phyloP scores from a whole-genome alignment of 2,797 vertebrate genomes.

The Oophaga sylvatica region DNA sequence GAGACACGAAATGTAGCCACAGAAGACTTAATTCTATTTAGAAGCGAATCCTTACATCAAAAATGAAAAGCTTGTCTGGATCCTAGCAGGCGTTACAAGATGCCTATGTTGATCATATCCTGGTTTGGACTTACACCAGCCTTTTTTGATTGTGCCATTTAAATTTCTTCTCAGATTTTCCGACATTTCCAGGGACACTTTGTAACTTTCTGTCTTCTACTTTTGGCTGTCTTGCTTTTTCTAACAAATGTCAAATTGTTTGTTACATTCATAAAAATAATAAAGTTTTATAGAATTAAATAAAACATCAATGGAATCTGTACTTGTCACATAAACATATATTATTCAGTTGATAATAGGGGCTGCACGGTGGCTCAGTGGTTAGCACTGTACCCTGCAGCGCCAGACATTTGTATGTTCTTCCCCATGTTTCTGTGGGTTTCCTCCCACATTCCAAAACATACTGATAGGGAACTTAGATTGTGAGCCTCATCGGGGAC shows the following conservation, averaged over 20 bases:
- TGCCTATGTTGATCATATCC: too few relatives aligned
- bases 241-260: background rate
- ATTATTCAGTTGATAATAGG: background rate
- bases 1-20: background rate
- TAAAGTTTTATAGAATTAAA: background rate
- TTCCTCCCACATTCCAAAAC: too few relatives aligned
- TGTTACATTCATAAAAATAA: background rate
- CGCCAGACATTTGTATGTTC: too few relatives aligned
- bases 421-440: too few relatives aligned
- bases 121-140: background rate
- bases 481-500: too few relatives aligned
- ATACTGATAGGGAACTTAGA: too few relatives aligned
- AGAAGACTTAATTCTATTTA: background rate
- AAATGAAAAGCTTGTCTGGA: conserved; percentile 1
- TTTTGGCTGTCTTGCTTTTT: background rate
- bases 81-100: too few relatives aligned
- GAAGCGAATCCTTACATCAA: background rate
- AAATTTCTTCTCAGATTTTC: background rate
- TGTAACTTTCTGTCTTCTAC: background rate
- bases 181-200: background rate
- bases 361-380: too few relatives aligned
- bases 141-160: background rate
- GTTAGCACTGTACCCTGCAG: too few relatives aligned
- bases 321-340: background rate
- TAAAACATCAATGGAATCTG: background rate